phyloP scores from a whole-genome alignment of 2,888 invertebrate genomes.

The Ennomos erosarius region DNA sequence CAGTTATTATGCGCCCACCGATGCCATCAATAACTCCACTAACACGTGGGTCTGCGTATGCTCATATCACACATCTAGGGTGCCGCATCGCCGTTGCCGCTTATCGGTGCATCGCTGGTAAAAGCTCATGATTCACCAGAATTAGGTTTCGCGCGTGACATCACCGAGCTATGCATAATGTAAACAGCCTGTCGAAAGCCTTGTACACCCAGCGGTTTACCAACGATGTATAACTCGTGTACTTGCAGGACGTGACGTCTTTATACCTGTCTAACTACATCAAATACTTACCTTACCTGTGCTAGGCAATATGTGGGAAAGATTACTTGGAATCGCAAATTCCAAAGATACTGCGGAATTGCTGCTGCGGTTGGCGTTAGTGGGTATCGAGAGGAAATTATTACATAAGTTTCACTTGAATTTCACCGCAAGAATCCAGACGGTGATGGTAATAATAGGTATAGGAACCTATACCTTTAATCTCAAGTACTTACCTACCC shows the following conservation, averaged over 20 bases:
- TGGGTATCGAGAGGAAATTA: slow-evolving; percentile 43
- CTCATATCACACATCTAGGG: slow-evolving; percentile 68
- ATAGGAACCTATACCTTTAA: neutral
- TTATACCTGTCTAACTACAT: slow-evolving; percentile 35
- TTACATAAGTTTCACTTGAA: slow-evolving; percentile 49
- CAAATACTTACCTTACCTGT: slow-evolving; percentile 52
- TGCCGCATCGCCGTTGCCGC: slow-evolving; percentile 48
- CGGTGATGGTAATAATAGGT: slow-evolving; percentile 1
- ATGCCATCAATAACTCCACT: slow-evolving; percentile 75
- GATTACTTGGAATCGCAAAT: slow-evolving; percentile 55
- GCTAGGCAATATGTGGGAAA: slow-evolving; percentile 46
- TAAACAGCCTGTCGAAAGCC: slow-evolving; percentile 53
- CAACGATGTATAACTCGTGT: slow-evolving; percentile 1
- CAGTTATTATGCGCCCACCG: slow-evolving; percentile 84
- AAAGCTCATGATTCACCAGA: slow-evolving; percentile 81
- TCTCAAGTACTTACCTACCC: neutral
- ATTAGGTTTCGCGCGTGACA: slow-evolving; percentile 76
- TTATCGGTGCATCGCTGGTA: slow-evolving; percentile 81
- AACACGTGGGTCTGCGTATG: slow-evolving; percentile 76
- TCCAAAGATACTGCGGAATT: slow-evolving; percentile 47
- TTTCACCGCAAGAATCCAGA: slow-evolving; percentile 39
- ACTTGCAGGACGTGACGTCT: slow-evolving; percentile 32
- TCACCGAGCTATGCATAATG: slow-evolving; percentile 69
- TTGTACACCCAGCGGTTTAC: slow-evolving; percentile 27
- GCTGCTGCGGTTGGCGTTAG: slow-evolving; percentile 47